Conservation (phyloP, 2,797 vertebrate genomes). For the Phaenicophaeus curvirostris region DNA sequence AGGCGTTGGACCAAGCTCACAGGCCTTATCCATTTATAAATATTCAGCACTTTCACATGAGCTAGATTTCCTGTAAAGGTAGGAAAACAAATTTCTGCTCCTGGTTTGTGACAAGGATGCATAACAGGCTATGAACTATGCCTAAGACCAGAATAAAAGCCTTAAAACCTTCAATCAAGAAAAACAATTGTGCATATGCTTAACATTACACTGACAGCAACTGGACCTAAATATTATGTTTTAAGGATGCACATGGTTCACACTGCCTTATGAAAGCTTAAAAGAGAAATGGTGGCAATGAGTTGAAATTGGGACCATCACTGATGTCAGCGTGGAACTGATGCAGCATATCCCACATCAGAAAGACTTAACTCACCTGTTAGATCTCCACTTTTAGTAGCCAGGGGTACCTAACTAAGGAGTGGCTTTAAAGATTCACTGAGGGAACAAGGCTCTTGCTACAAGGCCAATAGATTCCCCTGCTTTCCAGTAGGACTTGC, state of each 20-base stretch:
- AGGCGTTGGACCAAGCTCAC: constrained; percentile 2
- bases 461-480: neutral
- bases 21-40: neutral
- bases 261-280: neutral
- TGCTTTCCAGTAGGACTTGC: neutral
- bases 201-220: neutral
- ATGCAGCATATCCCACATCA: neutral
- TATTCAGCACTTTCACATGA: neutral
- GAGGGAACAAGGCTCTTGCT: neutral
- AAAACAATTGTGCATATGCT: neutral
- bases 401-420: neutral
- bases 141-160: neutral
- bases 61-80: neutral
- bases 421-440: neutral
- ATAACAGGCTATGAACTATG: neutral
- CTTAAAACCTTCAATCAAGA: neutral
- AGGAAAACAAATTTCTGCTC: neutral
- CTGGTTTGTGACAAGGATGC: neutral
- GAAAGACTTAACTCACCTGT: neutral
- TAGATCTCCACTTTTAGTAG: neutral
- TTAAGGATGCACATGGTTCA: neutral
- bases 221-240: neutral
- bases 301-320: neutral
- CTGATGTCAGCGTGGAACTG: neutral
- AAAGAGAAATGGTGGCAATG: neutral